Percentiles rank a stretch among this genome's conserved stretches.
Evolutionary conservation across 2,797 vertebrate species (phyloP).

Genomic region (Lithobates pipiens): DNA sequence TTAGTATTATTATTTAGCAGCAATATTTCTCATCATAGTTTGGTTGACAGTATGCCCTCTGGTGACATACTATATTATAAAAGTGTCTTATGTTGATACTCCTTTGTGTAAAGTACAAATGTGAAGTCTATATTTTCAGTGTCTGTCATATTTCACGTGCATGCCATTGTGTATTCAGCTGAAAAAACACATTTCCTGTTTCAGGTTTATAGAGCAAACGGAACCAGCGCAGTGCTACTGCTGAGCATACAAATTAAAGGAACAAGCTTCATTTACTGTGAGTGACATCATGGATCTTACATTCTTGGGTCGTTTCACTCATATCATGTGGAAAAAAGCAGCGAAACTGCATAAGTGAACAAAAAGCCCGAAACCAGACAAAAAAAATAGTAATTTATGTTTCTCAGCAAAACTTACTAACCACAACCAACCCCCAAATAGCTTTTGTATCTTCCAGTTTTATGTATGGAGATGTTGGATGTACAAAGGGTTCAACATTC

Average conservation of each 20-base stretch:
- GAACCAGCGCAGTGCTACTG: slow-evolving; percentile 23
- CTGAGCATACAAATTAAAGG: neutral
- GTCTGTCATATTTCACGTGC: neutral
- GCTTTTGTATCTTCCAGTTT: neutral
- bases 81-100: neutral
- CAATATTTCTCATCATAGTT: neutral
- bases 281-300: slow-evolving; percentile 45
- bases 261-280: slow-evolving; percentile 33
- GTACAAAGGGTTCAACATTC: too few species aligned
- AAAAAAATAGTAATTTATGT: neutral
- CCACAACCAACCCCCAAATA: neutral
- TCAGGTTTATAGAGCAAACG: slow-evolving; percentile 22
- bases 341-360: slow-evolving; percentile 25
- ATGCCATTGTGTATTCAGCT: slow-evolving; percentile 2
- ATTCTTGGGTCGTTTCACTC: slow-evolving; percentile 26
- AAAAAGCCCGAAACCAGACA: neutral
- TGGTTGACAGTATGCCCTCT: neutral
- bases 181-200: slow-evolving; percentile 44
- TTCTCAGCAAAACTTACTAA: slow-evolving; percentile 27
- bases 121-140: neutral
- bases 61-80: neutral
- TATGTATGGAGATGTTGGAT: neutral
- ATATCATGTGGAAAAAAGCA: slow-evolving; percentile 39
- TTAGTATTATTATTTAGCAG: neutral
- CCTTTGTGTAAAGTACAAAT: neutral